Percentiles rank a stretch among this genome's conserved stretches.
Conservation (phyloP, 1,140 invertebrate species). For the Eumeta japonica region DNA sequence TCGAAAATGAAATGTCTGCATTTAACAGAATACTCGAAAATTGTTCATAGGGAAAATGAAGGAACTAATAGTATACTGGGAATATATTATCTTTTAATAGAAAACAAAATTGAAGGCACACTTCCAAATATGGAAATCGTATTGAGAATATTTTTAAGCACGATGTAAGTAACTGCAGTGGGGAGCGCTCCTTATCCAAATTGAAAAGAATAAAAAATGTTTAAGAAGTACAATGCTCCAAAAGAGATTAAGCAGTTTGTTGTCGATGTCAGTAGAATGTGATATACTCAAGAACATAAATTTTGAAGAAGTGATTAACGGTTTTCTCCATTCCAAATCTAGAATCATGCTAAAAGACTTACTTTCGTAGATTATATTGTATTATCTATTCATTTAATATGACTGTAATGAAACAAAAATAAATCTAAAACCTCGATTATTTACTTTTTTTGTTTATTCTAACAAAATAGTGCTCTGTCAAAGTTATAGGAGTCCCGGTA, state of each 20-base stretch:
- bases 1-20: slow-evolving; percentile 16
- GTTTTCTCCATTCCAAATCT: slow-evolving; percentile 11
- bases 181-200: slow-evolving; percentile 21
- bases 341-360: not conserved
- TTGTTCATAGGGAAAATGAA: slow-evolving; percentile 10
- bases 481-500: too few species aligned
- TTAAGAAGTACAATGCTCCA: slow-evolving; percentile 18
- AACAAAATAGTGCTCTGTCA: too few species aligned
- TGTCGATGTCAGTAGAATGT: slow-evolving; percentile 20
- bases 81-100: slow-evolving; percentile 10
- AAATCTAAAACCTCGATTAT: slow-evolving; percentile 8
- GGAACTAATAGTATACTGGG: slow-evolving; percentile 7
- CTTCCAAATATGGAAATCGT: slow-evolving; percentile 23
- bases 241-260: slow-evolving; percentile 19
- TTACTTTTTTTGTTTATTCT: slow-evolving; percentile 8
- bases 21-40: slow-evolving; percentile 19
- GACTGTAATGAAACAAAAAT: slow-evolving; percentile 1
- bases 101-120: slow-evolving; percentile 18
- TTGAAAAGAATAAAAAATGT: slow-evolving; percentile 22
- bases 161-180: slow-evolving; percentile 20
- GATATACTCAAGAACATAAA: slow-evolving; percentile 13
- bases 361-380: not conserved
- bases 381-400: not conserved
- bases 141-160: too few species aligned
- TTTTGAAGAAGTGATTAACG: too few species aligned